Evolutionary conservation across 2,113 vertebrate species (phyloP).

Genomic region (Malurus elegans): DNA sequence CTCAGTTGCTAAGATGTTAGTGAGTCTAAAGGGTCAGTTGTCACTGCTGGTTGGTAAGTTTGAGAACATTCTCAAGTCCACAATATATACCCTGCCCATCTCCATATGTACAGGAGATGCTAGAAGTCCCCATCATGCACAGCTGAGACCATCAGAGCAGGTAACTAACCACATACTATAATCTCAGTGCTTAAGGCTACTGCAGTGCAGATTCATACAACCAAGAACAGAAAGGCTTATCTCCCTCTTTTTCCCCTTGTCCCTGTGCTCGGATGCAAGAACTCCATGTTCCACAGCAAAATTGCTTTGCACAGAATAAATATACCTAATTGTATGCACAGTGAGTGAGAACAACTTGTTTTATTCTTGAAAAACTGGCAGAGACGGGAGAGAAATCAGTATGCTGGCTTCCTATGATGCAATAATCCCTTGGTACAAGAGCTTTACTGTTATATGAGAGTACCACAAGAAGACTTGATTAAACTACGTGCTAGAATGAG

Average conservation of each 20-base stretch:
- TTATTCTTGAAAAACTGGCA: slow-evolving; percentile 2
- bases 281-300: neutral
- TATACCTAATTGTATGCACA: neutral
- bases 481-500: neutral
- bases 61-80: neutral
- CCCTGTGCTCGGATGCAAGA: neutral
- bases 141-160: neutral
- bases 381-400: neutral
- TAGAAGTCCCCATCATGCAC: neutral
- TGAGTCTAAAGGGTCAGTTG: neutral
- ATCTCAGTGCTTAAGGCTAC: neutral
- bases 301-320: neutral
- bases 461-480: neutral
- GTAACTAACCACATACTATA: neutral
- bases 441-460: neutral
- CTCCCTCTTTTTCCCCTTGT: neutral
- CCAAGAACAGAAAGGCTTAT: neutral
- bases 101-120: neutral
- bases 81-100: neutral
- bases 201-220: neutral
- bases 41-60: neutral
- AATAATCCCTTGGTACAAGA: neutral
- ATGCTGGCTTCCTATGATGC: neutral
- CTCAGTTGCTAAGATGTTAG: neutral
- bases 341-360: neutral